Conservation (phyloP, 2,113 vertebrate species). For the Puntigrus tetrazona region DNA sequence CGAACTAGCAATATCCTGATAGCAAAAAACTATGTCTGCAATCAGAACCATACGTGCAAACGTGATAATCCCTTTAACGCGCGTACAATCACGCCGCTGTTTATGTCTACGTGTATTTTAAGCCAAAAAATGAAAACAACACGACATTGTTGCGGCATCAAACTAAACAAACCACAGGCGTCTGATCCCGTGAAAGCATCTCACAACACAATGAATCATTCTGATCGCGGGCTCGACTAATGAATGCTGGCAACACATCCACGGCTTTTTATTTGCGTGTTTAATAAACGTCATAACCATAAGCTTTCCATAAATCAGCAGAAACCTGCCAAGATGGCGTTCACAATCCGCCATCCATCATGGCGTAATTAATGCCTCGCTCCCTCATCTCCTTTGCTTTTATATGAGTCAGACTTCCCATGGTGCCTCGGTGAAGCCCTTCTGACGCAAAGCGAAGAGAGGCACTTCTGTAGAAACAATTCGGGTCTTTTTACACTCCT, state of each 20-base stretch:
- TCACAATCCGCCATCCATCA: background rate
- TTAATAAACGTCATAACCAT: conserved; percentile 6
- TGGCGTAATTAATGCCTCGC: background rate
- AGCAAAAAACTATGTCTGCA: background rate
- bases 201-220: conserved; percentile 1
- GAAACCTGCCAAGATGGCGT: background rate
- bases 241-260: conserved; percentile 2
- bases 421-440: background rate
- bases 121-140: conserved; percentile 2
- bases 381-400: background rate
- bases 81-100: background rate
- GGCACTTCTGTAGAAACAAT: background rate
- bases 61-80: conserved; percentile 3
- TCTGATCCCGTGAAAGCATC: background rate
- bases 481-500: background rate
- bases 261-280: background rate
- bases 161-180: background rate
- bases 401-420: conserved; percentile 3
- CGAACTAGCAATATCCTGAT: background rate
- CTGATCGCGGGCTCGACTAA: background rate
- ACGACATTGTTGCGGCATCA: background rate
- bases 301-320: background rate
- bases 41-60: background rate
- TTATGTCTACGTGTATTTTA: background rate
- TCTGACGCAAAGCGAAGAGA: background rate